Percentiles rank a stretch among this genome's conserved stretches.
Conservation (phyloP, 37 sponge, comb jelly and placozoan genomes). For the Cliona cf. orientalis region DNA sequence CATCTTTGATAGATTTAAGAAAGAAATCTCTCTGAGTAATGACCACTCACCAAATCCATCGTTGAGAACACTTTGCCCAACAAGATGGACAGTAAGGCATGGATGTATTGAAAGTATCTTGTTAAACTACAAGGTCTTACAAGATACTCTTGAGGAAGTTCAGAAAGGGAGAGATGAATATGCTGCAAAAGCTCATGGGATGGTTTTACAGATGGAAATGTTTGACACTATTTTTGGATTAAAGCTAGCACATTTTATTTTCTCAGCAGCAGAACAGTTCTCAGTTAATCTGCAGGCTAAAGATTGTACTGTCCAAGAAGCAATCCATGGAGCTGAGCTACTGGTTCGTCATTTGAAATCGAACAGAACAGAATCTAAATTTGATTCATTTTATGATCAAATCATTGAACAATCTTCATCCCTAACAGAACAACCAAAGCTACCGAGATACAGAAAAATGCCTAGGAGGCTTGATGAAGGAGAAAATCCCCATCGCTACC, state of each 20-base stretch:
- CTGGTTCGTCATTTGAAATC: slow-evolving; percentile 30
- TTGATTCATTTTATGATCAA: slow-evolving; percentile 33
- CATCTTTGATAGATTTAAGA: too few relatives aligned
- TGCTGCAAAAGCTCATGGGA: slow-evolving; percentile 31
- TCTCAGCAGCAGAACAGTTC: slow-evolving; percentile 29
- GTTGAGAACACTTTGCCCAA: too few relatives aligned
- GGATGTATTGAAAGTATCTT: too few relatives aligned
- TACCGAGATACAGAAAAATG: slow-evolving; percentile 25
- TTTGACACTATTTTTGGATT: slow-evolving; percentile 71
- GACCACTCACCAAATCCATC: too few relatives aligned
- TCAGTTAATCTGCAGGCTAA: slow-evolving; percentile 29
- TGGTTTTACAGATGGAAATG: slow-evolving; percentile 23
- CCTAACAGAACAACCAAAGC: slow-evolving; percentile 48
- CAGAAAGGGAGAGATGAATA: too few relatives aligned
- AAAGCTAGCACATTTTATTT: slow-evolving; percentile 43
- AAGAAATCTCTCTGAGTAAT: too few relatives aligned
- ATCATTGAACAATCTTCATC: not conserved
- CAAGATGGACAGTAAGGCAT: too few relatives aligned
- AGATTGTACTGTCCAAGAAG: slow-evolving; percentile 20
- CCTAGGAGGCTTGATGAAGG: slow-evolving; percentile 51
- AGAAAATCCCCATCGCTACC: slow-evolving; percentile 26
- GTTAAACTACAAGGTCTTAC: too few relatives aligned
- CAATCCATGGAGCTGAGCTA: slow-evolving; percentile 31
- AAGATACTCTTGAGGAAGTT: too few relatives aligned
- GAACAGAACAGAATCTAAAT: slow-evolving; percentile 23